phyloP scores from a whole-genome alignment of 2,888 invertebrate genomes.

The Pediacus dermestoides region DNA sequence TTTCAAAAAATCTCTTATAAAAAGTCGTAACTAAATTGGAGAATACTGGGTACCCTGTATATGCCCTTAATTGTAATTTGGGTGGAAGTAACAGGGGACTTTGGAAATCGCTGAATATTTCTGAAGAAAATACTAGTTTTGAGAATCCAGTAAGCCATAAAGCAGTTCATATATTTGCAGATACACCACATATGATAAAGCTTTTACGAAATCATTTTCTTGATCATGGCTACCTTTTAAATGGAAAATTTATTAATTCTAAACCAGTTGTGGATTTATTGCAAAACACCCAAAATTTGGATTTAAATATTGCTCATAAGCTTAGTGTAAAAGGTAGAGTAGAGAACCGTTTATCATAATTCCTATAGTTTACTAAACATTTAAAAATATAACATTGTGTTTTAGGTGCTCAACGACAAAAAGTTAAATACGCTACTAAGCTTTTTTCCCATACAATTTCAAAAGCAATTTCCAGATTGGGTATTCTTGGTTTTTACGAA shows the following conservation, averaged over 20 bases:
- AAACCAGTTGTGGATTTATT: constrained; percentile 24
- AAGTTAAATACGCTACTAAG: constrained; percentile 28
- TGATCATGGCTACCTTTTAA: constrained; percentile 18
- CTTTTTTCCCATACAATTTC: constrained; percentile 31
- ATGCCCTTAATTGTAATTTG: constrained; percentile 28
- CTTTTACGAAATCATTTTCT: constrained; percentile 24
- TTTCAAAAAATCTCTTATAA: constrained; percentile 16
- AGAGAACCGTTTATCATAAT: too few relatives aligned
- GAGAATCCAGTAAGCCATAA: constrained; percentile 19
- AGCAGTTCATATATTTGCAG: constrained; percentile 21
- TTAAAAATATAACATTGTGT: too few relatives aligned
- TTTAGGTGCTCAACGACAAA: constrained; percentile 21
- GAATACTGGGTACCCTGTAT: constrained; percentile 25
- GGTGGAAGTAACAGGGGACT: constrained; percentile 23
- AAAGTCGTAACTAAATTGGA: constrained; percentile 21
- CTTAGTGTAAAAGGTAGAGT: constrained; percentile 12
- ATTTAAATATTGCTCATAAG: constrained; percentile 23
- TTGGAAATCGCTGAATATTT: constrained; percentile 16
- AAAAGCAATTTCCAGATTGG: constrained; percentile 22
- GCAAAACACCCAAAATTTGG: constrained; percentile 17
- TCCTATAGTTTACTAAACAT: too few relatives aligned
- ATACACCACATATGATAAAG: constrained; percentile 24
- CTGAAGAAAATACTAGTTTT: constrained; percentile 18
- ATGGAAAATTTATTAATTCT: constrained; percentile 19
- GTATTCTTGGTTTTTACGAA: constrained; percentile 17